Percentiles rank a stretch among this genome's conserved stretches.
phyloP scores from a whole-genome alignment of 2,888 invertebrate species.

The Strigamia maritima region DNA sequence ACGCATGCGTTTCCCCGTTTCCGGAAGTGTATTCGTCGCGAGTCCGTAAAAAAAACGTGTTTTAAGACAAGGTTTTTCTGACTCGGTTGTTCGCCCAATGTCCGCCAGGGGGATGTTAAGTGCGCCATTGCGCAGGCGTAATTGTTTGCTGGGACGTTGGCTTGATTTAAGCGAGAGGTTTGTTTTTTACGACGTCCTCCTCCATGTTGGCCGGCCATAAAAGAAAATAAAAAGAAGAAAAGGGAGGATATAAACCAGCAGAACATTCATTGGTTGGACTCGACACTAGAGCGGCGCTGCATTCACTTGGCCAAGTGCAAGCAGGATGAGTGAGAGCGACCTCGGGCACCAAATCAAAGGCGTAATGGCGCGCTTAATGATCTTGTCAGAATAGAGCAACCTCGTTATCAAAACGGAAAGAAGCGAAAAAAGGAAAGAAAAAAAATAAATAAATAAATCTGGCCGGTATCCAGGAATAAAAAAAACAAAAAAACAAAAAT shows the following conservation, averaged over 20 bases:
- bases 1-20: not conserved
- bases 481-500: not conserved
- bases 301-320: not conserved
- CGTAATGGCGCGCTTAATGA: conserved; percentile 4
- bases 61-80: not conserved
- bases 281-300: not conserved
- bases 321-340: not conserved
- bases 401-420: not conserved
- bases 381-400: not conserved
- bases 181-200: conserved; percentile 4
- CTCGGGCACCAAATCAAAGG: conserved; percentile 4
- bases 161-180: conserved; percentile 4
- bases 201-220: conserved; percentile 4
- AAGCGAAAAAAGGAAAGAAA: not conserved
- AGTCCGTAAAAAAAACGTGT: not conserved
- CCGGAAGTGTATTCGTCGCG: not conserved
- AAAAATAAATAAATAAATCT: not conserved
- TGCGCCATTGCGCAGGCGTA: conserved; percentile 4
- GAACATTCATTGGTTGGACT: not conserved
- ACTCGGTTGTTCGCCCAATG: not conserved
- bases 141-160: not conserved
- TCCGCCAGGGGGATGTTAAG: conserved; percentile 4
- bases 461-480: not conserved
- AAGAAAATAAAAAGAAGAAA: not conserved
- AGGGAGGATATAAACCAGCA: not conserved